phyloP scores from a whole-genome alignment of 2,113 vertebrate species.

The Platichthys stellatus region DNA sequence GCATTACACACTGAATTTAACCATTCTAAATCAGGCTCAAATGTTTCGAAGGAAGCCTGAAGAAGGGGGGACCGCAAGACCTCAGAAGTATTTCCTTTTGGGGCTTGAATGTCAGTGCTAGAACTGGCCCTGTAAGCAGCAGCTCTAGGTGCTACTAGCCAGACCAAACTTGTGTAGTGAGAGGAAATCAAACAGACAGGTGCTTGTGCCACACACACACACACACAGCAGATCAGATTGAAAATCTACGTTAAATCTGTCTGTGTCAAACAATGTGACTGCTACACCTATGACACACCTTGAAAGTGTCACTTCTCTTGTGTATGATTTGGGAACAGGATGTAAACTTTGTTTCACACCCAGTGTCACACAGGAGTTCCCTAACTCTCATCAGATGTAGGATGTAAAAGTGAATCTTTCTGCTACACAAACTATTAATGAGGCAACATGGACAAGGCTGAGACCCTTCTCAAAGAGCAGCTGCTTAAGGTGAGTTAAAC shows the following conservation, averaged over 20 bases:
- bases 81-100: not conserved
- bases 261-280: constrained; percentile 2
- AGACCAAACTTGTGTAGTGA: not conserved
- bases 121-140: not conserved
- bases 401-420: not conserved
- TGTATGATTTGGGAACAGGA: constrained; percentile 38
- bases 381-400: not conserved
- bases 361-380: too few relatives aligned
- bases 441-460: constrained; percentile 75
- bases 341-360: not conserved
- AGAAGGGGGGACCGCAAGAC: constrained; percentile 1
- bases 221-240: not conserved
- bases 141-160: constrained; percentile 9
- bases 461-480: constrained; percentile 73
- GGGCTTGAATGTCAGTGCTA: not conserved
- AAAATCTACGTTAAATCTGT: not conserved
- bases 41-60: constrained; percentile 5
- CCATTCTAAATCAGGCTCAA: constrained; percentile 2
- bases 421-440: not conserved
- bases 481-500: constrained; percentile 79
- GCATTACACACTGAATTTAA: not conserved
- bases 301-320: constrained; percentile 69
- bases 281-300: constrained; percentile 13
- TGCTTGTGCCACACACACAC: not conserved
- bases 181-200: not conserved